Evolutionary conservation across 2,797 vertebrate genomes (phyloP).

Genomic region (Lutra lutra): DNA sequence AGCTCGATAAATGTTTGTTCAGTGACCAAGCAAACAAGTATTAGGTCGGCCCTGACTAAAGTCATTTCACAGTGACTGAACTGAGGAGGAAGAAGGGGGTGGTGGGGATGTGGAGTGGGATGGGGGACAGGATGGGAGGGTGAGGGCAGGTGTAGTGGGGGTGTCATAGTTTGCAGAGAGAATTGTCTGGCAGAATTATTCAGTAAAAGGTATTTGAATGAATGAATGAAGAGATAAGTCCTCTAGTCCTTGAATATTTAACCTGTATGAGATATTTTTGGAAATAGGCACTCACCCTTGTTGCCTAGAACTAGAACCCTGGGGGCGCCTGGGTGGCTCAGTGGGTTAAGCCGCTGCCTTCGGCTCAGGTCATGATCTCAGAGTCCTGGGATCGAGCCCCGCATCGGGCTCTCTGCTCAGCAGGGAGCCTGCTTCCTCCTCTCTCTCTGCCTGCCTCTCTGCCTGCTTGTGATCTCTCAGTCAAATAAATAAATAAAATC

Average conservation of each 20-base stretch:
- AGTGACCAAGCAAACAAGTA: neutral
- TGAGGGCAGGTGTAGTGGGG: neutral
- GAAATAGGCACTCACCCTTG: neutral
- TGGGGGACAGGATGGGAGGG: too few relatives aligned
- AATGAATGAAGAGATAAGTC: neutral
- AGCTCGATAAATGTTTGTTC: slow-evolving; percentile 31
- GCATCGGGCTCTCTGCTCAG: too few relatives aligned
- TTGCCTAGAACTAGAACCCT: neutral
- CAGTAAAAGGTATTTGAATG: neutral
- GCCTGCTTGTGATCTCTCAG: too few relatives aligned
- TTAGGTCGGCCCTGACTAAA: neutral
- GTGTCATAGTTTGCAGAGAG: neutral
- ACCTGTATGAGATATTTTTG: slow-evolving; percentile 1
- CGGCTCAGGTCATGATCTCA: too few relatives aligned
- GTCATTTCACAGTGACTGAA: neutral
- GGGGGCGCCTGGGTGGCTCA: too few relatives aligned
- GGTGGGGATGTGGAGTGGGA: neutral
- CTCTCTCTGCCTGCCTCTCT: too few relatives aligned
- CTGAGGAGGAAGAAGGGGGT: neutral
- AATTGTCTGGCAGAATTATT: neutral
- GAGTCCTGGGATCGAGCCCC: too few relatives aligned
- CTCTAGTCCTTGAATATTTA: slow-evolving; percentile 4
- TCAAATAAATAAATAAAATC: too few relatives aligned
- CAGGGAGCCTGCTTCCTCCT: too few relatives aligned
- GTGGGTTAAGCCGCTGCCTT: too few relatives aligned